A percentile compares a stretch with the other conserved stretches of the same genome.
Conservation (phyloP, 2,113 vertebrate genomes). For the Melanerpes aurifrons region DNA sequence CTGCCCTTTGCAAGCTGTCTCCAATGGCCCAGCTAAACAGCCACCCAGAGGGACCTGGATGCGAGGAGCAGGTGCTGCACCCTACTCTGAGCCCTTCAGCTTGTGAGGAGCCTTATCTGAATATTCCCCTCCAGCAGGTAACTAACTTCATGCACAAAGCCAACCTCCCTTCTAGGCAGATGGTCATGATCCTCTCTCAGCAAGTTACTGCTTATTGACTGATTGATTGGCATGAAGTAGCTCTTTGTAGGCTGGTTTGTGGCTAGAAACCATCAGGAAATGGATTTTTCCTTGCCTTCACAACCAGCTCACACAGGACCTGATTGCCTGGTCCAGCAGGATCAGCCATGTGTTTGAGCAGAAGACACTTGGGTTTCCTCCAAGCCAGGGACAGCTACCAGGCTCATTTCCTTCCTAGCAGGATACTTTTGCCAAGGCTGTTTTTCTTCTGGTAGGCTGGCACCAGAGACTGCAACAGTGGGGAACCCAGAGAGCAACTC, state of each 20-base stretch:
- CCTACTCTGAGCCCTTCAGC: neutral
- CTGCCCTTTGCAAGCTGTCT: neutral
- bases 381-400: neutral
- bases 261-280: neutral
- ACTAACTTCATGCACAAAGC: neutral
- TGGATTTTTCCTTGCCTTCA: neutral
- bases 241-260: neutral
- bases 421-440: neutral
- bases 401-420: neutral
- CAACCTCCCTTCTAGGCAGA: neutral
- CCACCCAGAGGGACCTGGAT: neutral
- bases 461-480: neutral
- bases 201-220: neutral
- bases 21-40: neutral
- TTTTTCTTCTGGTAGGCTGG: neutral
- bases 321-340: neutral
- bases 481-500: conserved; percentile 21
- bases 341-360: neutral
- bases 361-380: neutral
- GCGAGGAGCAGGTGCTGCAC: neutral
- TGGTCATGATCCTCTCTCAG: neutral
- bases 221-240: neutral
- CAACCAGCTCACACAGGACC: neutral
- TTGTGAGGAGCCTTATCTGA: neutral
- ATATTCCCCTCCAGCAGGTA: neutral